Evolutionary conservation across 2,797 vertebrate species (phyloP), one percentile per base, ranked within the genome.

Genomic region (Spinus pinus): DNA sequence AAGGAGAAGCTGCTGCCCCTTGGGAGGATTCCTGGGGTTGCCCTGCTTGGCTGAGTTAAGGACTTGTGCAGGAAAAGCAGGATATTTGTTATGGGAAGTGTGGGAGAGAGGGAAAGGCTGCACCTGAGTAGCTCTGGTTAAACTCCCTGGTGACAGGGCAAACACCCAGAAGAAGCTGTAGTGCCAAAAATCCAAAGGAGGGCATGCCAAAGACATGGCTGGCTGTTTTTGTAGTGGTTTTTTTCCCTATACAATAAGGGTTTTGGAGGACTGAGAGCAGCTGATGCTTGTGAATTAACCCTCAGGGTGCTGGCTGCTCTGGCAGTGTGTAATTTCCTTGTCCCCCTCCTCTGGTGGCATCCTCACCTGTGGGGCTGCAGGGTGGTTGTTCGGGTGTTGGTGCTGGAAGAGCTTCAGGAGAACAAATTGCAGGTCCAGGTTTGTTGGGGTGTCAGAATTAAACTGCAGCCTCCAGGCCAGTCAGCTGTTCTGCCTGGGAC

Each of bases 1-100:
- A 24, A 95, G 88, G 88, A 85, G 94, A 91, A 95, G 84, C 94
- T 95, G 82, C 7, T 96, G 95, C 94, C 84, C 93, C 92, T 94
- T 93, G 93, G 80, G 90, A 90, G 83, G 57, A 77, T 54, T 95
- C 77, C 91, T 70, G 31, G 81, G 79, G n/a, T 64, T 88, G 93
- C 49, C 75, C 70, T 91, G 89, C 30, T 30, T 79, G 91, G 57
- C 70, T 93, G 91, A 93, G 74, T 91, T 66, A 75, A 75, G 92
- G 88, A 24, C 13, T 86, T 56, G 88, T 66, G 73, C 54, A 89
- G 97, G 71, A 90, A 51, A 85, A 81, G 65, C 60, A 65, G 77
- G 73, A 69, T 42, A 51, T 83, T 84, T 81, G 49, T 53, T 78
- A 4, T 8, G 87, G 88, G 44, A 51, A 64, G 27, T 10, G 31